Conservation (phyloP, 2,888 invertebrate species). For the Zonitis immaculata region DNA sequence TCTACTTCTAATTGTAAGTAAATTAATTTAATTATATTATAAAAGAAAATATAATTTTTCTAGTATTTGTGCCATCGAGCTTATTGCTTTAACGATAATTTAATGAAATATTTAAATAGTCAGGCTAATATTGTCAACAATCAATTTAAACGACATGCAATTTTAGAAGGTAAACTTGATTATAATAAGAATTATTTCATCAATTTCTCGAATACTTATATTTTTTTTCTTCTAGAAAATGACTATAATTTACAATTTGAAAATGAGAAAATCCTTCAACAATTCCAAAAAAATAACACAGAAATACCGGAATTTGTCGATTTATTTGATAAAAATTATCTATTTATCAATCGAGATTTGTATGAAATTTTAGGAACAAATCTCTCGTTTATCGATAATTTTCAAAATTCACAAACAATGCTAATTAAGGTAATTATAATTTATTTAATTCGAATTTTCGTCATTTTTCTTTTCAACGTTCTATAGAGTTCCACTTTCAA, state of each 20-base stretch:
- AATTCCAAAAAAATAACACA: slow-evolving; percentile 1
- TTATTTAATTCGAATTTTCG: too few relatives aligned
- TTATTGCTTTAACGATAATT: background rate
- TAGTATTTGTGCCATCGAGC: background rate
- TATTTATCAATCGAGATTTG: slow-evolving; percentile 17
- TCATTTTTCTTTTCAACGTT: too few relatives aligned
- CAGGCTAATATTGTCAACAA: slow-evolving; percentile 7
- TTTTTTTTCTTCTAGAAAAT: background rate
- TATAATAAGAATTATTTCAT: background rate
- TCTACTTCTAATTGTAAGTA: background rate
- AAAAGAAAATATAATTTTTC: background rate
- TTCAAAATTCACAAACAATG: background rate
- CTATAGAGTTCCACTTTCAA: slow-evolving; percentile 2
- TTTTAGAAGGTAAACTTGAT: background rate
- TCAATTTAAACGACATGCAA: slow-evolving; percentile 9
- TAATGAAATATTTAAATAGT: slow-evolving; percentile 8
- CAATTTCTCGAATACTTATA: background rate
- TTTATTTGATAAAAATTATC: slow-evolving; percentile 22
- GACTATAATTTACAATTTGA: background rate
- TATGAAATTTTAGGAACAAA: slow-evolving; percentile 16
- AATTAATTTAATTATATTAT: background rate
- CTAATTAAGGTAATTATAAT: background rate
- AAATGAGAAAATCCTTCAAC: background rate
- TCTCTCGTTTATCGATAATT: slow-evolving; percentile 1
- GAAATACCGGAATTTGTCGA: slow-evolving; percentile 11